These are phyloP conservation scores for Smutsia temminckii DNA, from an alignment of 2,797 vertebrate genomes.

Conservation along the genomic window DNA sequence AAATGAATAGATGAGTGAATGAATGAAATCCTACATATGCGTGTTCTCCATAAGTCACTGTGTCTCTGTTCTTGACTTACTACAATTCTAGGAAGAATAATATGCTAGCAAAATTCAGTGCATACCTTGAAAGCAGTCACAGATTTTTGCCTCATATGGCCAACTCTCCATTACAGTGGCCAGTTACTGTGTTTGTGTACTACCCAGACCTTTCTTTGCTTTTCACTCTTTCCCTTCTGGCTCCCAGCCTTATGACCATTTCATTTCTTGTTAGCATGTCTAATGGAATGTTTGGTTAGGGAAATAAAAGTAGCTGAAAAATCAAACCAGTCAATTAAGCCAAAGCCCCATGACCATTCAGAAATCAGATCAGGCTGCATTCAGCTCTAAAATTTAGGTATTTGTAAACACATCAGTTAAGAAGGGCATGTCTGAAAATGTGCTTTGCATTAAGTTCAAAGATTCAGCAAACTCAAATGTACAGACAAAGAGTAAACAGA, in stretches of 20 bases:
- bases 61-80: neutral
- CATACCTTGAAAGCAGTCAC: neutral
- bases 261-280: constrained; percentile 67
- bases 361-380: constrained; percentile 70
- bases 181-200: neutral
- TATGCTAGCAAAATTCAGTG: neutral
- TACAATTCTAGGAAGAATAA: neutral
- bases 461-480: constrained; percentile 52
- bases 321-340: constrained; percentile 71
- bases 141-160: neutral
- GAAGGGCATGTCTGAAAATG: constrained; percentile 60
- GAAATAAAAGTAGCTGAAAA: constrained; percentile 76
- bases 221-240: constrained; percentile 46
- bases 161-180: neutral
- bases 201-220: constrained; percentile 9
- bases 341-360: constrained; percentile 64
- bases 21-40: neutral
- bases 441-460: constrained; percentile 75
- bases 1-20: neutral
- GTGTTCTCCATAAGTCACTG: neutral
- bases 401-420: constrained; percentile 73
- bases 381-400: constrained; percentile 68
- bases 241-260: constrained; percentile 44
- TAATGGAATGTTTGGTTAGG: constrained; percentile 66
- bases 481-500: constrained; percentile 61